phyloP scores from a whole-genome alignment of 2,797 vertebrate genomes.

The Microcaecilia unicolor region DNA sequence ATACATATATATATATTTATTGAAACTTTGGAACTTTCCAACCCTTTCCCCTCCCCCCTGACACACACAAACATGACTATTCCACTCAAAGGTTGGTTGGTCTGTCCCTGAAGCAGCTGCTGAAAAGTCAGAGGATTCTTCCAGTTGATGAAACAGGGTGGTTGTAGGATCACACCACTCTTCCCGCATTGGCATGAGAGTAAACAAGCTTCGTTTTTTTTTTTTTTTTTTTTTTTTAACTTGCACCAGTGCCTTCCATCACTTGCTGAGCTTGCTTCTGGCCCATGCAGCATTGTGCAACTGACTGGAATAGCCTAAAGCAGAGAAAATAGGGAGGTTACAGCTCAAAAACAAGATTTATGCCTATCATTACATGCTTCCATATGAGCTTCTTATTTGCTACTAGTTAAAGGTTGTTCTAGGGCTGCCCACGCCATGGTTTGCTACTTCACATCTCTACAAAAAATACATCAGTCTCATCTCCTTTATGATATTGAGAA shows the following conservation, averaged over 20 bases:
- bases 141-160: slow-evolving; percentile 18
- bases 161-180: too few species aligned
- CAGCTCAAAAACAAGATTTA: neutral
- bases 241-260: slow-evolving; percentile 97
- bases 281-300: slow-evolving; percentile 98
- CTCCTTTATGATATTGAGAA: too few species aligned
- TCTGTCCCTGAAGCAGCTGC: slow-evolving; percentile 28
- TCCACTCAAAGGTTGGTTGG: slow-evolving; percentile 27
- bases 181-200: neutral
- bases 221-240: slow-evolving; percentile 54
- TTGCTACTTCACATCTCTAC: too few species aligned
- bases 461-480: too few species aligned
- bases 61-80: slow-evolving; percentile 25
- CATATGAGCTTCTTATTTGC: too few species aligned
- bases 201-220: neutral
- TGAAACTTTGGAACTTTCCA: slow-evolving; percentile 60
- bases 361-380: too few species aligned
- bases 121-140: slow-evolving; percentile 43
- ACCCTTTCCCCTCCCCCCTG: slow-evolving; percentile 14
- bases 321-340: neutral
- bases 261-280: slow-evolving; percentile 98
- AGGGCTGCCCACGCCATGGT: too few species aligned
- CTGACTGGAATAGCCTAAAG: slow-evolving; percentile 92
- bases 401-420: too few species aligned
- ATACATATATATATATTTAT: slow-evolving; percentile 24